Base-by-base conservation (phyloP, 2,113 vertebrate genomes). In the Polyodon spathula region DNA sequence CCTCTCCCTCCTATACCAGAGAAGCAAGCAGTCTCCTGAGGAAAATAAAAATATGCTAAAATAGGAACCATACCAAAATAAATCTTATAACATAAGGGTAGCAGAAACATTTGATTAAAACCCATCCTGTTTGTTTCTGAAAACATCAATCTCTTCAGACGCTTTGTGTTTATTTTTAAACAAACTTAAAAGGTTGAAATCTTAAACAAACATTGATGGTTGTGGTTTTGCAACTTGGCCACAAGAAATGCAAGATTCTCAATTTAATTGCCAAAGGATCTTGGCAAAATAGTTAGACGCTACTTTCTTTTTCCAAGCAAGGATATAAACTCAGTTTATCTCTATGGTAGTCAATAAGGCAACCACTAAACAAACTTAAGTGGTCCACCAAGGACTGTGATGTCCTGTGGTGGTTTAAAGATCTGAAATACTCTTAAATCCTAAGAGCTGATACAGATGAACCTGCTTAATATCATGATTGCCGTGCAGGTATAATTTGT, bases 171-270 rank as follows among this genome's bases (percentile, higher is more conserved):
- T n/a, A n/a, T 56, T 55, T 67, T 59, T 40, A 27, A 62, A 43
- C 46, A 56, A 59, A 56, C 11, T 37, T 14, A 27, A 16, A 12
- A 15, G 48, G 42, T 5, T 50, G 46, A 50, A 64, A 64, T 54
- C 16, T 40, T 84, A 86, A 86, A 88, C 81, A 87, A 87, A 84
- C 82, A 84, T 82, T 83, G 79, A 79, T 77, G 83, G 78, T 86
- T 84, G 84, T 81, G 86, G 84, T 82, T 86, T 87, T 80, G 77
- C 81, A 78, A 82, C 81, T 78, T 81, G 77, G 80, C 84, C 87
- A 81, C 84, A 89, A 81, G 78, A 79, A 87, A 82, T 82, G 76
- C 76, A 70, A 70, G 80, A 37, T 58, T 58, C 39, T 15, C 11
- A 4, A 15, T 17, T 63, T 8, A 58, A 37, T 56, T 52, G 51